Percentiles rank a stretch among this genome's conserved stretches.
phyloP scores from a whole-genome alignment of 2,797 vertebrate genomes.

The Scarus forsteni region DNA sequence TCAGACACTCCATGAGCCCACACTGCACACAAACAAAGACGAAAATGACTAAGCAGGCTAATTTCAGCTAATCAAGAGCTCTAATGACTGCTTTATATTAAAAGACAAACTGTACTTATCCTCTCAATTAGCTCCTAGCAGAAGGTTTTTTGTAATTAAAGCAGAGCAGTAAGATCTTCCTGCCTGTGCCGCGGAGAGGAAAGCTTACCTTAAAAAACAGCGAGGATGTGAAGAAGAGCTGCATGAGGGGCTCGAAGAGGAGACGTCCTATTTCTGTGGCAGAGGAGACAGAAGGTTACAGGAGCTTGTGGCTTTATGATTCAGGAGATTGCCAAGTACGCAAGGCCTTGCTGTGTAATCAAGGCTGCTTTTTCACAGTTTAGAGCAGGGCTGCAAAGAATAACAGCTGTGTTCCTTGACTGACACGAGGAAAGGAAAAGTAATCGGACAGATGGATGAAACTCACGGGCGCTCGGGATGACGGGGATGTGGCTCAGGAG shows the following conservation, averaged over 20 bases:
- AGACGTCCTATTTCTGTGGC: slow-evolving; percentile 84
- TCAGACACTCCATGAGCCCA: slow-evolving; percentile 91
- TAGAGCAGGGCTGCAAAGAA: neutral
- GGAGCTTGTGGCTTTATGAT: neutral
- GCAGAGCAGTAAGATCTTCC: neutral
- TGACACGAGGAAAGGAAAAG: neutral
- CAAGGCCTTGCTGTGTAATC: neutral
- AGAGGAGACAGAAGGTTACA: slow-evolving; percentile 52
- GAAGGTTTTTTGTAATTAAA: slow-evolving; percentile 8
- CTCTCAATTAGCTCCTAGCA: neutral
- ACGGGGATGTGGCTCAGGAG: slow-evolving; percentile 92
- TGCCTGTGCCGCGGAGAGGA: neutral
- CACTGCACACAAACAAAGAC: slow-evolving; percentile 81
- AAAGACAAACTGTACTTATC: slow-evolving; percentile 10
- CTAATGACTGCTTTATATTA: neutral
- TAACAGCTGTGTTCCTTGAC: neutral
- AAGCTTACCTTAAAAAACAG: slow-evolving; percentile 93
- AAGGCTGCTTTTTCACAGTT: slow-evolving; percentile 7
- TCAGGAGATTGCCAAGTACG: neutral
- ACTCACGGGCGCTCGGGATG: slow-evolving; percentile 87
- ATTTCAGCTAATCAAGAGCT: slow-evolving; percentile 2
- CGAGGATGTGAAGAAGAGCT: slow-evolving; percentile 93
- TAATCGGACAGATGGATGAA: neutral
- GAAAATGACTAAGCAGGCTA: neutral
- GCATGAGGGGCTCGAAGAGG: slow-evolving; percentile 88